Conservation (phyloP, 2,113 vertebrate species). For the Triplophysa siluroides region DNA sequence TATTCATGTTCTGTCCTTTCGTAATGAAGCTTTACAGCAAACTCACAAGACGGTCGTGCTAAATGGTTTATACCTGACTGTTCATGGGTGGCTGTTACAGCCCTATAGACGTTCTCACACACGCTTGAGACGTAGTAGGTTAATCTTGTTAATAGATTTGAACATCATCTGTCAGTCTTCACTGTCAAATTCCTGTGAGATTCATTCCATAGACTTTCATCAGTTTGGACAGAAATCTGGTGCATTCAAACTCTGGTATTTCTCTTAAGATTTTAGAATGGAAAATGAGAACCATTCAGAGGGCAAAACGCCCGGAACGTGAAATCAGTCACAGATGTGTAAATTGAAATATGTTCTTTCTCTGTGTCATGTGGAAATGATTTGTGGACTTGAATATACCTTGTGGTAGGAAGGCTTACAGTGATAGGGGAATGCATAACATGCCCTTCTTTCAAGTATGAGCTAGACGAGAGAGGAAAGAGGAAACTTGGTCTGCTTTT, state of each 20-base stretch:
- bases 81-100: neutral
- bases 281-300: conserved; percentile 27
- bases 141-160: neutral
- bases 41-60: neutral
- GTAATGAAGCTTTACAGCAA: conserved; percentile 34
- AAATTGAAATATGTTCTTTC: conserved; percentile 51
- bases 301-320: conserved; percentile 48
- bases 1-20: neutral
- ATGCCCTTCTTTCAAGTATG: conserved; percentile 14
- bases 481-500: neutral
- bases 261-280: neutral
- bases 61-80: conserved; percentile 20
- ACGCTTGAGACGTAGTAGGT: neutral
- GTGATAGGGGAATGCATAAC: conserved; percentile 40
- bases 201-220: neutral
- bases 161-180: neutral
- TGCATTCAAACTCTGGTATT: neutral
- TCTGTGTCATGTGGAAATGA: conserved; percentile 62
- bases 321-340: conserved; percentile 63
- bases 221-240: neutral
- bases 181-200: conserved; percentile 6
- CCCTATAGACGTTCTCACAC: neutral
- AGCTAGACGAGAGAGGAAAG: neutral
- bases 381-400: conserved; percentile 55
- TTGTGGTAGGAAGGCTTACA: conserved; percentile 49